Conservation (phyloP, 2,113 vertebrate species). For the Nesoenas mayeri region DNA sequence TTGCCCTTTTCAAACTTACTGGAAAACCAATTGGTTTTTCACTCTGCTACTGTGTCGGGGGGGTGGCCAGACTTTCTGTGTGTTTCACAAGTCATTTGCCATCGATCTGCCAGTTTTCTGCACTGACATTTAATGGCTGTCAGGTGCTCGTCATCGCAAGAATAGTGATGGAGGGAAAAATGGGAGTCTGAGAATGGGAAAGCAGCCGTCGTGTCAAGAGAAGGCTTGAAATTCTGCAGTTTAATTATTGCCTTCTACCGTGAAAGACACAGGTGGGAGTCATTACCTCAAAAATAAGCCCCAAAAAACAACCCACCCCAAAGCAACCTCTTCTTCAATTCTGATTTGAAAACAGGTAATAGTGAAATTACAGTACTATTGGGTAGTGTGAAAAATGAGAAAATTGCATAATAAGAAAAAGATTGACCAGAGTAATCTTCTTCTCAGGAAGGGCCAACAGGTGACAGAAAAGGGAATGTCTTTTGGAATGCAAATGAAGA, state of each 20-base stretch:
- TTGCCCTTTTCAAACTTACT: not conserved
- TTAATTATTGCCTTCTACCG: conserved; percentile 40
- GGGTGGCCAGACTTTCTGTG: not conserved
- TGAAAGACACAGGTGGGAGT: conserved; percentile 40
- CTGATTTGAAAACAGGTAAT: not conserved
- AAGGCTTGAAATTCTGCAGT: not conserved
- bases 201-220: not conserved
- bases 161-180: not conserved
- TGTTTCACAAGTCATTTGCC: not conserved
- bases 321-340: not conserved
- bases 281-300: not conserved
- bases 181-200: not conserved
- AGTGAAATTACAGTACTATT: not conserved
- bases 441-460: not conserved
- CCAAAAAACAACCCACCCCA: not conserved
- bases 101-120: not conserved
- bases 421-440: not conserved
- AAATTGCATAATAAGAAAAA: not conserved
- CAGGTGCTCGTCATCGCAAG: not conserved
- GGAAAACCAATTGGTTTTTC: not conserved
- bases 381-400: not conserved
- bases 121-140: not conserved
- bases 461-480: not conserved
- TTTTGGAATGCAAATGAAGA: not conserved
- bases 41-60: not conserved